These are phyloP conservation scores for Eurois occulta DNA, from an alignment of 2,888 invertebrate species.

Conservation along the genomic window DNA sequence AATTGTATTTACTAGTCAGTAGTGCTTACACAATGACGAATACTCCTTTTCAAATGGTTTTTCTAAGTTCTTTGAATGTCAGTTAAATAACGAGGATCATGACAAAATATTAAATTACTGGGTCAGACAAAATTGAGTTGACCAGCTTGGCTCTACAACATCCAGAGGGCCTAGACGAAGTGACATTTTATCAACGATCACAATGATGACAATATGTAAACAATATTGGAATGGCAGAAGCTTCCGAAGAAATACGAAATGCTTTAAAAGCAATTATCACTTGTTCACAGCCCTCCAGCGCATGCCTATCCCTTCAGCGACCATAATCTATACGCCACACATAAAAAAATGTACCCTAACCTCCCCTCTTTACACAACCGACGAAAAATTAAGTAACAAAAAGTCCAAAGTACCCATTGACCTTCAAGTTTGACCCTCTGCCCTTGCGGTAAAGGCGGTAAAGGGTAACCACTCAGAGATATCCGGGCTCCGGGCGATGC, in stretches of 20 bases:
- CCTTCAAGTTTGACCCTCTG: constrained; percentile 56
- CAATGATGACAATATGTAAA: not conserved
- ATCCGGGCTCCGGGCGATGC: constrained; percentile 66
- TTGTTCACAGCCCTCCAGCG: not conserved
- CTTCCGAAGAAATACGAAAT: no score
- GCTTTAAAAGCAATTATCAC: no score
- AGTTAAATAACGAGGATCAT: not conserved
- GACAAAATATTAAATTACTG: not conserved
- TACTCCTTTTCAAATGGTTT: no score
- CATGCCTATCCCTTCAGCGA: not conserved
- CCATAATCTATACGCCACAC: not conserved
- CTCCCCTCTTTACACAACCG: constrained; percentile 1
- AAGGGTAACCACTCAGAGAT: constrained; percentile 52
- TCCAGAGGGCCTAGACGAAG: not conserved
- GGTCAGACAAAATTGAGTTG: not conserved
- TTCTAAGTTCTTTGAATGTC: not conserved
- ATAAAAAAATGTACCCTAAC: not conserved
- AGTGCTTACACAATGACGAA: no score
- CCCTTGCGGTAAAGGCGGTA: constrained; percentile 43
- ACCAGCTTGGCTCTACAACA: not conserved
- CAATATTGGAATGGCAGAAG: no score
- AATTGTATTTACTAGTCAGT: no score
- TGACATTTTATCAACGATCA: not conserved
- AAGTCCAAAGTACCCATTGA: constrained; percentile 59
- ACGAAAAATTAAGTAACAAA: constrained; percentile 50